Conservation (phyloP, 2,797 vertebrate species). For the Gouania willdenowi region DNA sequence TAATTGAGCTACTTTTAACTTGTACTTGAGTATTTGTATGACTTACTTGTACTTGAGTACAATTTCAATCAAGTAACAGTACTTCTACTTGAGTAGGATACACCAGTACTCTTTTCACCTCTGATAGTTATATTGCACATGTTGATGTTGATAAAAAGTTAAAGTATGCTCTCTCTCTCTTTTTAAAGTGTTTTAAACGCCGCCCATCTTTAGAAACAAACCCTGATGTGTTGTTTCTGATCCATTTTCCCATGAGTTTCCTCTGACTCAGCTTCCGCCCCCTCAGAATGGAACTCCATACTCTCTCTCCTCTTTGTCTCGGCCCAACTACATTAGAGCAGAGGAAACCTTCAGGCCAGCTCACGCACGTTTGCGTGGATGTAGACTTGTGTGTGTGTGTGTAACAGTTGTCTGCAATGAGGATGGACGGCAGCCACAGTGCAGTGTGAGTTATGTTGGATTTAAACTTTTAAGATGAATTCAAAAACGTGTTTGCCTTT, state of each 20-base stretch:
- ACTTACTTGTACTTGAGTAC: too few species aligned
- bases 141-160: too few species aligned
- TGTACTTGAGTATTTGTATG: too few species aligned
- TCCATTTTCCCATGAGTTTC: slow-evolving; percentile 51
- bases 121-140: too few species aligned
- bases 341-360: slow-evolving; percentile 58
- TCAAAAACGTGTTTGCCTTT: too few species aligned
- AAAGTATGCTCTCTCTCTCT: too few species aligned
- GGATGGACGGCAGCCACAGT: slow-evolving; percentile 65
- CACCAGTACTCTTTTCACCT: too few species aligned
- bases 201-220: neutral
- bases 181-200: too few species aligned
- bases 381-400: slow-evolving; percentile 35
- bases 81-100: too few species aligned
- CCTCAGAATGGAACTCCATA: slow-evolving; percentile 49
- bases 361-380: slow-evolving; percentile 43
- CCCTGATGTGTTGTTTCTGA: slow-evolving; percentile 15
- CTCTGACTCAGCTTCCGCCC: slow-evolving; percentile 76
- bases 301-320: slow-evolving; percentile 79
- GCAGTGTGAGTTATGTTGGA: slow-evolving; percentile 73
- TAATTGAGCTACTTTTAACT: too few species aligned
- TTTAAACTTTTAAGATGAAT: too few species aligned
- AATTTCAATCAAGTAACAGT: too few species aligned
- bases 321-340: slow-evolving; percentile 70
- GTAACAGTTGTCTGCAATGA: slow-evolving; percentile 41